Conservation (phyloP, 2,888 invertebrate genomes). For the Saturnia japonica region DNA sequence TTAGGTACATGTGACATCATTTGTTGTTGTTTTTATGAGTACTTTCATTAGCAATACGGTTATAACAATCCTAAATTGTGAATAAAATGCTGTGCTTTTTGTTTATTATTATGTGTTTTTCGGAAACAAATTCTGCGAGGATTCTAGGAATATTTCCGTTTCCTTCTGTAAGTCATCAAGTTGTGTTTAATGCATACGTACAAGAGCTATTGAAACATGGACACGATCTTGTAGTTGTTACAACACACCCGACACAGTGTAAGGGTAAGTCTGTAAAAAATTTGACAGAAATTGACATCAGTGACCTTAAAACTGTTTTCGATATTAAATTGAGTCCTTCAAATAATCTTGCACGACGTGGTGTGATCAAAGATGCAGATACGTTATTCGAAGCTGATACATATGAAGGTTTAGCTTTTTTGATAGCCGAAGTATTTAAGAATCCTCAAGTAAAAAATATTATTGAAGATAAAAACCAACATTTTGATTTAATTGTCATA, state of each 20-base stretch:
- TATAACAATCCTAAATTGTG: neutral
- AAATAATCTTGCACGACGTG: conserved; percentile 23
- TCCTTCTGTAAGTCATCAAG: conserved; percentile 59
- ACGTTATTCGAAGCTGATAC: conserved; percentile 15
- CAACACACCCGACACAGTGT: conserved; percentile 44
- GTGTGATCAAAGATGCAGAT: conserved; percentile 27
- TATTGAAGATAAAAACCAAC: conserved; percentile 35
- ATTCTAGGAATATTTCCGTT: conserved; percentile 54
- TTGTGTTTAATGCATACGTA: conserved; percentile 49
- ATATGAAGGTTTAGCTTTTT: conserved; percentile 17
- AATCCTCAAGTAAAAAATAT: conserved; percentile 30
- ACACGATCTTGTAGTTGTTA: conserved; percentile 56
- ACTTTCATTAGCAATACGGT: neutral
- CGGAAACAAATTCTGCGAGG: conserved; percentile 34
- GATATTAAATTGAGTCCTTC: neutral
- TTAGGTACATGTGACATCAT: no score
- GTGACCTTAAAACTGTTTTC: neutral
- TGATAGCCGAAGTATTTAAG: conserved; percentile 25
- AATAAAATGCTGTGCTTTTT: neutral
- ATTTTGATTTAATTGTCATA: conserved; percentile 44
- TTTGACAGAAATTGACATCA: conserved; percentile 11
- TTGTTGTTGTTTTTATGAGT: neutral
- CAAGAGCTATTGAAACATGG: conserved; percentile 53
- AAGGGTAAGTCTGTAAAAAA: neutral
- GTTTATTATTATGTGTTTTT: neutral